Evolutionary conservation across 2,888 invertebrate genomes (phyloP), one percentile per base, ranked within the genome.

Genomic region (Merodon equestris): DNA sequence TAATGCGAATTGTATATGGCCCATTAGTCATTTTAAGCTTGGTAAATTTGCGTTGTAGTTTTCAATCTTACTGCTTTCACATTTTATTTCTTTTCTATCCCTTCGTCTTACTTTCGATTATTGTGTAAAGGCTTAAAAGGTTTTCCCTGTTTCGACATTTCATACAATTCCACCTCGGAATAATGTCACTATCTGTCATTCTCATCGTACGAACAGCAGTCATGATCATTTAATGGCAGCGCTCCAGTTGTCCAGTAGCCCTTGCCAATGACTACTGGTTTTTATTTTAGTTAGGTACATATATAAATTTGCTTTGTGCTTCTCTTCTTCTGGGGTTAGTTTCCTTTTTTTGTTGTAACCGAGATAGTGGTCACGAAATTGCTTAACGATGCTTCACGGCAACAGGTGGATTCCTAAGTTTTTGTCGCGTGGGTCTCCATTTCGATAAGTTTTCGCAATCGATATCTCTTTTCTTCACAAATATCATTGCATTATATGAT

Each of bases 131-230:
- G 68, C 74, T 64, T 79, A 79, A 79, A 79, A 79, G 79, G 74
- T 79, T 79, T 79, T 79, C 70, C 64, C 79, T 79, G 79, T 79
- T 79, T 74, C 68, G 74, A 60, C 68, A 70, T 79, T 79, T 74
- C 64, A 54, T 58, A 51, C 56, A 79, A 64, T 64, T 61, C 63
- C 56, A 45, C 61, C 34, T 34, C 47, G 56, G 66, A 60, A 56
- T 66, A 63, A 12, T 61, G 72, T 64, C 71, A 56, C 19, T 50
- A 45, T 58, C 34, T 12, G 45, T n/a, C 1, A 38, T 5, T 56
- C 56, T 61, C 50, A 42, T 67, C 51, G 38, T 73, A n/a, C 42
- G 18, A 44, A 2, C 50, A 58, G 27, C 27, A 27, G 57, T 63
- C 53, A 42, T 63, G 50, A 66, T 60, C 51, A 42, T 51, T 56